phyloP scores from a whole-genome alignment of 1,140 invertebrate species.

The Pristionchus pacificus region DNA sequence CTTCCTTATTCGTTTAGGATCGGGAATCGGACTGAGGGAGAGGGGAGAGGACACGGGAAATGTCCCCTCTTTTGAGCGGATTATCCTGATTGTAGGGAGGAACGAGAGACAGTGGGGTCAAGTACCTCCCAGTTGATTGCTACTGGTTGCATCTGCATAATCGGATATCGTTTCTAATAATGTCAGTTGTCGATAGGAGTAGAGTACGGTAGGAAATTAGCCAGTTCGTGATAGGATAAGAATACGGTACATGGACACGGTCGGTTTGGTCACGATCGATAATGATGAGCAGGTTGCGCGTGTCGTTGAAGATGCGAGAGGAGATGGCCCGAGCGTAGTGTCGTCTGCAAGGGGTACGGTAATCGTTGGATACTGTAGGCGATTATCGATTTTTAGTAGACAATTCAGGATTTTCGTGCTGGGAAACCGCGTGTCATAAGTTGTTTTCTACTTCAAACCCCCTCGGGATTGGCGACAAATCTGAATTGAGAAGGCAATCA shows the following conservation, averaged over 20 bases:
- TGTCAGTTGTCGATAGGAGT: no score
- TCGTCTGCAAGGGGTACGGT: constrained; percentile 14
- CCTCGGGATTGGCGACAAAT: constrained; percentile 8
- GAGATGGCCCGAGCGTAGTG: constrained; percentile 30
- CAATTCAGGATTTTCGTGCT: not conserved
- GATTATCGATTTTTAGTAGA: not conserved
- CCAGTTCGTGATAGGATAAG: no score
- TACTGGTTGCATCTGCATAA: no score
- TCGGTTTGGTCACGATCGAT: constrained; percentile 37
- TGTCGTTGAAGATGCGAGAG: constrained; percentile 37
- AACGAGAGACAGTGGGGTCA: no score
- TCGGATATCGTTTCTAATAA: no score
- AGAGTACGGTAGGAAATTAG: no score
- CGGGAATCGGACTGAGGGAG: no score
- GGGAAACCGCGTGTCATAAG: not conserved
- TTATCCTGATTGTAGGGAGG: no score
- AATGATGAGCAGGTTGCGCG: constrained; percentile 35
- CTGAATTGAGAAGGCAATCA: not conserved
- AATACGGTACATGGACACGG: constrained; percentile 35
- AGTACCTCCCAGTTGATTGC: no score
- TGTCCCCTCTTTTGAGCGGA: no score
- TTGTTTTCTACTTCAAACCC: constrained; percentile 8
- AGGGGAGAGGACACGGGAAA: no score
- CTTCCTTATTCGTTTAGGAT: no score
- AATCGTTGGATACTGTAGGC: not conserved